Evolutionary conservation across 1,140 invertebrate genomes (phyloP).

Genomic region (Aphidius ervi): DNA sequence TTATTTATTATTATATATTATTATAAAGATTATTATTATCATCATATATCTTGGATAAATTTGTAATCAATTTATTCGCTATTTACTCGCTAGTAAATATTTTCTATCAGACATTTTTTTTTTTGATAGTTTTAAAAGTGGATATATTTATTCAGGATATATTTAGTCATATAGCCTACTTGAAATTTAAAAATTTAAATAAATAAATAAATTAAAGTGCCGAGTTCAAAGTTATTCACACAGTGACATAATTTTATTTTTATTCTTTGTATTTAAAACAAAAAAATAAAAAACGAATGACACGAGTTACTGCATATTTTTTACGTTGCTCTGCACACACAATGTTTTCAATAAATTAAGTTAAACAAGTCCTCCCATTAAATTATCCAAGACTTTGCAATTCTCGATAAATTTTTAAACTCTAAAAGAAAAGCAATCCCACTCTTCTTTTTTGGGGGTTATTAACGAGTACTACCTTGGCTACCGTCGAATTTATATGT

Average conservation of each 20-base stretch:
- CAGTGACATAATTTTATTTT: conserved; percentile 11
- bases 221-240: conserved; percentile 10
- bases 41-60: too few species aligned
- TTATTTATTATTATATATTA: too few species aligned
- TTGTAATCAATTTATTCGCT: too few species aligned
- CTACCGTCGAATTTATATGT: conserved; percentile 12
- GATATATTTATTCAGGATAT: not conserved
- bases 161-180: not conserved
- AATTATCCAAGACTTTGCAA: not conserved
- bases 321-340: too few species aligned
- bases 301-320: too few species aligned
- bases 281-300: too few species aligned
- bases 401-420: conserved; percentile 5
- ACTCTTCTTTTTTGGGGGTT: not conserved
- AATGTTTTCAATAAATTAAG: not conserved
- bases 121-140: not conserved
- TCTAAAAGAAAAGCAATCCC: too few species aligned
- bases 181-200: not conserved
- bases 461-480: conserved; percentile 4
- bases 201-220: not conserved
- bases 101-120: not conserved
- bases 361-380: not conserved
- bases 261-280: not conserved
- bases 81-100: too few species aligned
- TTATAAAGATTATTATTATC: too few species aligned